Percentiles rank a stretch among this genome's conserved stretches.
These are phyloP conservation scores for Lasioglossum marginatum DNA, from an alignment of 2,888 invertebrate genomes.

Conservation along the genomic window DNA sequence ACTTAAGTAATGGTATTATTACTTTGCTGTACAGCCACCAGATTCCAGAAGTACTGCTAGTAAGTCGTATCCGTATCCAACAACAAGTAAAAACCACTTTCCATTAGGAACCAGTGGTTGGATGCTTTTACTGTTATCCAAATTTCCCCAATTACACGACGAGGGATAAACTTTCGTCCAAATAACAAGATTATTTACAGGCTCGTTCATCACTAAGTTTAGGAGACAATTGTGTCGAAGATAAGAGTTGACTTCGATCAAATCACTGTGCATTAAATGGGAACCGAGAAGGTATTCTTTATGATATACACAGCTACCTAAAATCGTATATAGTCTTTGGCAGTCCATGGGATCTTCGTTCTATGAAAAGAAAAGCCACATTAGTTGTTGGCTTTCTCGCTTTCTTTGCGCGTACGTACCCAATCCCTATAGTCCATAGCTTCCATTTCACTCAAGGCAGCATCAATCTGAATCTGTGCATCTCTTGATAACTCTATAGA, in stretches of 20 bases:
- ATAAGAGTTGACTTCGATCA: conserved; percentile 91
- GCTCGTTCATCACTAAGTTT: conserved; percentile 88
- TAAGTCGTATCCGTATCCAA: conserved; percentile 89
- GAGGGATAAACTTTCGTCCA: conserved; percentile 91
- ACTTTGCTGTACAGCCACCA: conserved; percentile 90
- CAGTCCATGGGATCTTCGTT: conserved; percentile 92
- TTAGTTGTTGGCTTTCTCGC: conserved; percentile 44
- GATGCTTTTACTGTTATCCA: conserved; percentile 65
- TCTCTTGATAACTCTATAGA: conserved; percentile 90
- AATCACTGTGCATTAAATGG: conserved; percentile 91
- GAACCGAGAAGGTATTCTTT: conserved; percentile 91
- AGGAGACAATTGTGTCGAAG: conserved; percentile 91
- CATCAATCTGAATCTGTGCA: conserved; percentile 92
- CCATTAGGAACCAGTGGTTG: conserved; percentile 86
- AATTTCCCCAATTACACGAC: conserved; percentile 82
- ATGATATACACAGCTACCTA: conserved; percentile 88
- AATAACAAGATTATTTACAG: conserved; percentile 89
- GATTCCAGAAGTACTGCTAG: conserved; percentile 91
- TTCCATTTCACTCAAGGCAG: conserved; percentile 95
- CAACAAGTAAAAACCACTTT: conserved; percentile 90
- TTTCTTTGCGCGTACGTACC: conserved; percentile 84
- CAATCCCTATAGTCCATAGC: conserved; percentile 96
- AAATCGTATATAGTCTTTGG: conserved; percentile 89
- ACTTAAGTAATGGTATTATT: conserved; percentile 48
- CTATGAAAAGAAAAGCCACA: conserved; percentile 81